Evolutionary conservation across 2,113 vertebrate genomes (phyloP).

Genomic region (Sialia sialis): DNA sequence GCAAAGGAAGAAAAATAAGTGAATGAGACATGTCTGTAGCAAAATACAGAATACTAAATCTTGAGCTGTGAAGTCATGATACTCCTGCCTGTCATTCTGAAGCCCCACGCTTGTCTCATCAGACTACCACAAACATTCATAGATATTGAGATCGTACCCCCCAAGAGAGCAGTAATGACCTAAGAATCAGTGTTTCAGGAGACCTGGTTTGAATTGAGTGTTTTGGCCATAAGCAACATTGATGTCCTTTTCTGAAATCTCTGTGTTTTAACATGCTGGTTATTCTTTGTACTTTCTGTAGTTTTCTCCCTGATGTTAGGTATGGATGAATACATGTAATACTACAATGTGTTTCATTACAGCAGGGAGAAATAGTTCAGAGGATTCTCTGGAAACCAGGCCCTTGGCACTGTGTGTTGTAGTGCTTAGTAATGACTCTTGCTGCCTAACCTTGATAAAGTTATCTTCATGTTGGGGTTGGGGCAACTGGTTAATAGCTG

Average conservation of each 20-base stretch:
- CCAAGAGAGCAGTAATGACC: neutral
- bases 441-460: constrained; percentile 21
- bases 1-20: neutral
- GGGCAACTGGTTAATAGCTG: constrained; percentile 38
- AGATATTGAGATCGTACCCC: accelerated
- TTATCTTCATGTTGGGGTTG: neutral
- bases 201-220: neutral
- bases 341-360: neutral
- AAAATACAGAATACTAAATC: neutral
- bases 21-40: neutral
- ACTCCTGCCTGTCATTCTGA: neutral
- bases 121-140: accelerated
- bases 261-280: neutral
- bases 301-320: neutral
- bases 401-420: neutral
- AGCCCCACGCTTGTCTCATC: neutral
- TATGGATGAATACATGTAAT: neutral
- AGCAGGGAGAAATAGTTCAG: neutral
- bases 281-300: neutral
- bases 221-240: neutral
- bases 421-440: constrained; percentile 9
- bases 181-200: neutral
- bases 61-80: neutral
- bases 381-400: neutral
- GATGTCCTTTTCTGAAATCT: neutral